Base-by-base conservation (phyloP, 2,888 invertebrate species). In the Sinhomidia bicolor region DNA sequence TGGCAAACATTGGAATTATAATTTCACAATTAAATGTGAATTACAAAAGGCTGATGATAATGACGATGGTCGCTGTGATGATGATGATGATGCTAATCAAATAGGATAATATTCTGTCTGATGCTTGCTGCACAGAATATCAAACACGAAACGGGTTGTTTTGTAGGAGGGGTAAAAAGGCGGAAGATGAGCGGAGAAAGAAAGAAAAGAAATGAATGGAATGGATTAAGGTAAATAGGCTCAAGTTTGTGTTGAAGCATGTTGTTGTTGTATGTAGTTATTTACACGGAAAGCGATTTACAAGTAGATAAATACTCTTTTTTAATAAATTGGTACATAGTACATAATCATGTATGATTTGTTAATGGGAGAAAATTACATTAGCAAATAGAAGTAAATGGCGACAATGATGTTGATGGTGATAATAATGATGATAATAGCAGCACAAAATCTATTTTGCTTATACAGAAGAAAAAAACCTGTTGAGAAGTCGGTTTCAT, bases 281-380 rank as follows among this genome's bases (percentile, higher is more conserved):
- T n/a, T n/a, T n/a, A n/a, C n/a, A n/a, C n/a, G n/a, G n/a, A n/a
- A n/a, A n/a, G n/a, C n/a, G n/a, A 14, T 23, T 1, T 32, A 36
- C 36, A n/a, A 7, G 36, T 17, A 17, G 14, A 7, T 36, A 12
- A 26, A n/a, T n/a, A n/a, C n/a, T n/a, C n/a, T n/a, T 10, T 65
- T 65, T 74, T 20, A 54, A 65, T 81, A 81, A 81, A 81, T 62
- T 81, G 81, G 62, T 44, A 81, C 62, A 62, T 81, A 81, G 26
- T 76, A n/a, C 44, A 26, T 47, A 79, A 57, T 79, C 54, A 57
- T 54, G 79, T 62, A 81, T 81, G 79, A 79, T 79, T 79, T 79
- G 79, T 36, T 79, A 79, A 79, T 79, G 79, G 57, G 23, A 10
- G 57, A 57, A 79, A 79, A 79, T 79, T 79, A 36, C 79, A 57